Conservation (phyloP, 1,140 invertebrate genomes). For the Anastatus disparis region DNA sequence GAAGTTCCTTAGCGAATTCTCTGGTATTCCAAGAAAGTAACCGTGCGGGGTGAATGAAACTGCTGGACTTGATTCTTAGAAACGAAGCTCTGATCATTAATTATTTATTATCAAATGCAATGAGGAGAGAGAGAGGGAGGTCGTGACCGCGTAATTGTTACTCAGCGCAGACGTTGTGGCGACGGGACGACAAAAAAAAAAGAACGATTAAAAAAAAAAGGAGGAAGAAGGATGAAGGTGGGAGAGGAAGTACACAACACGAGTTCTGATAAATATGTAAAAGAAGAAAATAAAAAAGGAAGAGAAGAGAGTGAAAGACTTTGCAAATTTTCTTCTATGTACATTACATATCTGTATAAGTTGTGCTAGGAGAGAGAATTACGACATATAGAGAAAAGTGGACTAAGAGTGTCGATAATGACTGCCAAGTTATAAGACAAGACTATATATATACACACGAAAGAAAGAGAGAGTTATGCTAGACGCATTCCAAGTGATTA, state of each 20-base stretch:
- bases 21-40: slow-evolving; percentile 29
- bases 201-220: no score
- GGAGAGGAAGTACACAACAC: not conserved
- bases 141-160: slow-evolving; percentile 37
- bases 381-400: not conserved
- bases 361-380: not conserved
- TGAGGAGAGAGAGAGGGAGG: no score
- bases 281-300: not conserved
- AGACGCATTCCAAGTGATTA: slow-evolving; percentile 4
- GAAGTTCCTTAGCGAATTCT: slow-evolving; percentile 19
- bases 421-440: no score
- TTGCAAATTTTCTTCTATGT: no score
- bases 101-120: slow-evolving; percentile 47
- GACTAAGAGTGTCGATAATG: not conserved
- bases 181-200: no score
- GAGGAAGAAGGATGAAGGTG: not conserved
- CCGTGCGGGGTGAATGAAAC: slow-evolving; percentile 45
- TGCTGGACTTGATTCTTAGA: slow-evolving; percentile 38
- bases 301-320: no score
- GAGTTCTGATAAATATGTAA: slow-evolving; percentile 5
- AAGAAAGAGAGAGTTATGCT: no score
- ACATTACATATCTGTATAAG: no score
- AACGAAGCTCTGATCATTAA: slow-evolving; percentile 39
- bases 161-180: not conserved
- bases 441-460: no score